Conservation (phyloP, 92 coral and sea anemone genomes). For the Zoanthus sociatus region DNA sequence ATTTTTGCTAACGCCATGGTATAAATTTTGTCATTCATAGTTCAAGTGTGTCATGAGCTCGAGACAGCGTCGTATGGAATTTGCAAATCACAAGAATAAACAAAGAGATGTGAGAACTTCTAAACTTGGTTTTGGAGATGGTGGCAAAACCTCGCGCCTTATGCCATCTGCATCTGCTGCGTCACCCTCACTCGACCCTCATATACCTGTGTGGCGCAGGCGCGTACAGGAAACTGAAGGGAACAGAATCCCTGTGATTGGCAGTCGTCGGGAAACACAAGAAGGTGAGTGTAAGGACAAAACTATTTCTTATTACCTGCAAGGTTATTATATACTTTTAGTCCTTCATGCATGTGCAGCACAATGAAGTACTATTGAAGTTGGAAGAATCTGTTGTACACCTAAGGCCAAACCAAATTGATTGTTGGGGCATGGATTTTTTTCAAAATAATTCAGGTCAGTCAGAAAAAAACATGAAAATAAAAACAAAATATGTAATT, state of each 20-base stretch:
- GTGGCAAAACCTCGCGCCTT: slow-evolving; percentile 59
- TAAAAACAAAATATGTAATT: too few relatives aligned
- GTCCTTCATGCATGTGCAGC: too few relatives aligned
- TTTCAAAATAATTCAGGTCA: too few relatives aligned
- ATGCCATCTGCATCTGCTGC: slow-evolving; percentile 64
- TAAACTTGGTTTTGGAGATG: slow-evolving; percentile 46
- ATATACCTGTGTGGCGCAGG: slow-evolving; percentile 52
- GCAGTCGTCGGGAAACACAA: slow-evolving; percentile 82
- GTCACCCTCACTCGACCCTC: slow-evolving; percentile 33
- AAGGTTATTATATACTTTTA: too few relatives aligned
- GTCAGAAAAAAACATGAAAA: too few relatives aligned
- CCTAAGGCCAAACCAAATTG: too few relatives aligned
- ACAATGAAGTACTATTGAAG: too few relatives aligned
- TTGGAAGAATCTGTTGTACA: too few relatives aligned
- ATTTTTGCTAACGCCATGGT: too few relatives aligned
- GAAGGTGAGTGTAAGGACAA: slow-evolving; percentile 53
- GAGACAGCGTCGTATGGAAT: slow-evolving; percentile 61
- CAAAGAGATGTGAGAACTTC: slow-evolving; percentile 43
- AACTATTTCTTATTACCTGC: too few relatives aligned
- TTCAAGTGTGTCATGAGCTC: slow-evolving; percentile 72
- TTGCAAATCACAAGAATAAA: slow-evolving; percentile 44
- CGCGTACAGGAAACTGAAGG: slow-evolving; percentile 65
- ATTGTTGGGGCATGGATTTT: too few relatives aligned
- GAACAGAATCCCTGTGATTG: slow-evolving; percentile 78
- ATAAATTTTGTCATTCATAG: slow-evolving; percentile 23